These are phyloP conservation scores for honey bee (Apis mellifera) DNA, from an alignment of 1,140 invertebrate genomes.

Conservation along the genomic window DNA sequence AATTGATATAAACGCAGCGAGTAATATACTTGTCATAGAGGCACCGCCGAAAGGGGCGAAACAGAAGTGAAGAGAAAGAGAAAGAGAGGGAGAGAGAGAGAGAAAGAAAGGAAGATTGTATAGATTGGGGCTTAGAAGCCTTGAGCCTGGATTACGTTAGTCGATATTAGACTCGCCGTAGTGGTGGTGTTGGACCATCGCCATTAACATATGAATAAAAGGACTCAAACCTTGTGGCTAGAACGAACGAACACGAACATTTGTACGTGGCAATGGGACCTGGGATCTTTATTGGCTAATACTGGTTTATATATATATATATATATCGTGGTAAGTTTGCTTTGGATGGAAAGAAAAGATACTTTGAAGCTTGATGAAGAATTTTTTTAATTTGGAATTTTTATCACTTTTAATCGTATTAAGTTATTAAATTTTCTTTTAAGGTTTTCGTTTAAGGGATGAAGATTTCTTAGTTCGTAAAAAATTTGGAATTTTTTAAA, in stretches of 20 bases:
- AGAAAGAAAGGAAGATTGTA: conserved; percentile 26
- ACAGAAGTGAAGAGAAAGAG: conserved; percentile 12
- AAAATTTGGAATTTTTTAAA: neutral
- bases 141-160: conserved; percentile 73
- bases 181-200: conserved; percentile 64
- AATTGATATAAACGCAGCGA: conserved; percentile 78
- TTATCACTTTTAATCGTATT: neutral
- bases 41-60: conserved; percentile 56
- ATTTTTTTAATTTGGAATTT: neutral
- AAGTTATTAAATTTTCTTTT: neutral
- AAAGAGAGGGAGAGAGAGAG: conserved; percentile 19
- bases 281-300: conserved; percentile 46
- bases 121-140: conserved; percentile 61
- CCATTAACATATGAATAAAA: conserved; percentile 75
- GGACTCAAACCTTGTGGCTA: neutral
- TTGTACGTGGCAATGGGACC: conserved; percentile 19
- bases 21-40: conserved; percentile 80
- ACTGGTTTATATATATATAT: neutral
- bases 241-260: neutral
- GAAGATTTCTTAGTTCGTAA: neutral
- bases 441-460: neutral
- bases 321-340: neutral
- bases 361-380: neutral
- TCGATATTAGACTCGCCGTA: conserved; percentile 72
- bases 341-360: neutral